These are phyloP conservation scores for Ascaphus truei DNA, from an alignment of 2,113 vertebrate species.

Conservation along the genomic window DNA sequence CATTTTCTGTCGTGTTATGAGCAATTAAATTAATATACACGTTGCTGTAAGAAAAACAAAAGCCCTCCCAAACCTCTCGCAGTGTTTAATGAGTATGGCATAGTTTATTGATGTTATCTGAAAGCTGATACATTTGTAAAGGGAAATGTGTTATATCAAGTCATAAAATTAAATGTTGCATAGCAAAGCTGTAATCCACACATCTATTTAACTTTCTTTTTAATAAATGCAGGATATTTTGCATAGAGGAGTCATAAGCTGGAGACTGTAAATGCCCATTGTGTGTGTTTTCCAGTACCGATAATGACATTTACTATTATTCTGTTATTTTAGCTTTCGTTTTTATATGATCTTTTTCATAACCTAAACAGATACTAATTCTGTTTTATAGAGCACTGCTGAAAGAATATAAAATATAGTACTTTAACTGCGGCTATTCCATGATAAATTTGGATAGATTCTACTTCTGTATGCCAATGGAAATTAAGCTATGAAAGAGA, in stretches of 20 bases:
- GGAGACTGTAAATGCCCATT: constrained; percentile 32
- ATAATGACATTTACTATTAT: not conserved
- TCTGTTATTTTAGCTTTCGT: not conserved
- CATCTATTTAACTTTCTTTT: constrained; percentile 51
- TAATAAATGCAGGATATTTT: constrained; percentile 49
- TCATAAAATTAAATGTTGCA: constrained; percentile 66
- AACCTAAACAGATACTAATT: not conserved
- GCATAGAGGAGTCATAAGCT: constrained; percentile 35
- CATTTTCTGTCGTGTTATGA: constrained; percentile 38
- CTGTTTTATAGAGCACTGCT: too few species aligned
- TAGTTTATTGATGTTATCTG: constrained; percentile 51
- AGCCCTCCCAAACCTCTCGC: constrained; percentile 10
- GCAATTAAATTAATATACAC: constrained; percentile 40
- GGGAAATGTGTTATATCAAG: constrained; percentile 52
- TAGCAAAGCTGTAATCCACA: constrained; percentile 51
- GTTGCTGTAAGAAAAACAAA: constrained; percentile 44
- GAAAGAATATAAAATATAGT: too few species aligned
- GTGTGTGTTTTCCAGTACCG: not conserved
- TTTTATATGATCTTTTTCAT: not conserved
- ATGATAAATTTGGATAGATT: too few species aligned
- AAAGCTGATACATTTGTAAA: constrained; percentile 58
- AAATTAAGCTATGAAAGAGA: too few species aligned
- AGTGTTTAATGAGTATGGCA: constrained; percentile 52
- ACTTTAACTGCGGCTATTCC: too few species aligned
- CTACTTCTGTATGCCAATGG: too few species aligned